A percentile compares a stretch with the other conserved stretches of the same genome.
phyloP scores from a whole-genome alignment of 1,140 invertebrate genomes.

The Phortica variegata region DNA sequence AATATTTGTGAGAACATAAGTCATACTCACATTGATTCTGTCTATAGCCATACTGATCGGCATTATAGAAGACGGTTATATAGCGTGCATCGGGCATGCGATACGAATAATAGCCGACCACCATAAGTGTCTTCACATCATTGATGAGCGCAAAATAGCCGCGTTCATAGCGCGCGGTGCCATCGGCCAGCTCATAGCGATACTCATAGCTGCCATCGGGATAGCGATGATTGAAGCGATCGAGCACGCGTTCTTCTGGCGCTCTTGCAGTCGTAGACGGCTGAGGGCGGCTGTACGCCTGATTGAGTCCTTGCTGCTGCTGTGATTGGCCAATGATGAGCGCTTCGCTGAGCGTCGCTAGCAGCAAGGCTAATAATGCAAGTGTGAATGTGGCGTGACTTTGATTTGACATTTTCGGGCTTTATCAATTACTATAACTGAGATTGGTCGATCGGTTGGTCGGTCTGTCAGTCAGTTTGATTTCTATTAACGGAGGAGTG shows the following conservation, averaged over 20 bases:
- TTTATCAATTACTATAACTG: background rate
- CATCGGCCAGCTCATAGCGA: slow-evolving; percentile 44
- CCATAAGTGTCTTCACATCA: slow-evolving; percentile 42
- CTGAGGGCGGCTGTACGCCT: too few relatives aligned
- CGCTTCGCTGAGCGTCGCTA: slow-evolving; percentile 2
- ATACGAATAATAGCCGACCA: slow-evolving; percentile 50
- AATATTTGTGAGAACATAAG: background rate
- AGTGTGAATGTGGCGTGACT: slow-evolving; percentile 5
- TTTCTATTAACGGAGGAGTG: too few relatives aligned
- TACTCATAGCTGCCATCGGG: slow-evolving; percentile 52
- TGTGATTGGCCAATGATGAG: slow-evolving; percentile 6
- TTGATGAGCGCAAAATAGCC: slow-evolving; percentile 43
- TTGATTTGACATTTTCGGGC: background rate
- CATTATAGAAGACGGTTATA: slow-evolving; percentile 51
- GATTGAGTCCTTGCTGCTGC: background rate
- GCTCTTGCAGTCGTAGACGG: too few relatives aligned
- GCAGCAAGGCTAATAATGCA: slow-evolving; percentile 1
- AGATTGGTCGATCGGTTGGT: background rate
- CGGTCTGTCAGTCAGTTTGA: too few relatives aligned
- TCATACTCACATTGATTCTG: slow-evolving; percentile 50
- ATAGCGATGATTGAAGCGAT: slow-evolving; percentile 47
- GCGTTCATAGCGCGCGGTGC: slow-evolving; percentile 46
- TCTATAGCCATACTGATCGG: slow-evolving; percentile 48
- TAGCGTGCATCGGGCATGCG: slow-evolving; percentile 43
- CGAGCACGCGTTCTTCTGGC: slow-evolving; percentile 22